Percentiles rank a stretch among this genome's conserved stretches.
These are phyloP conservation scores for Hydra vulgaris DNA, from an alignment of 30 jellyfish, hydroid and myxozoan species.

Conservation along the genomic window DNA sequence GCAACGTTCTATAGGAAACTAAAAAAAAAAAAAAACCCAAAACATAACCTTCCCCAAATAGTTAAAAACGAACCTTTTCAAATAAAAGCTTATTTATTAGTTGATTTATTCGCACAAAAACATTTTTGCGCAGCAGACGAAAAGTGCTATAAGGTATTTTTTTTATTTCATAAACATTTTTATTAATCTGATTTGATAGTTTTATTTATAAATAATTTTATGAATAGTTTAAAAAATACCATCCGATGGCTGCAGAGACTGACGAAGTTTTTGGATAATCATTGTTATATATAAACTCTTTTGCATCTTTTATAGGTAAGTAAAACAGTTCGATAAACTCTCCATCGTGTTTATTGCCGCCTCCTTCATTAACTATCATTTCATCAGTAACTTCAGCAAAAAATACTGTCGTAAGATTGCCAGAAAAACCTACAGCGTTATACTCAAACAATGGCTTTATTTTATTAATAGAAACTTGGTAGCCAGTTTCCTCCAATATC, in stretches of 20 bases:
- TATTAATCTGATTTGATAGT: too few species aligned
- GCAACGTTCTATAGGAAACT: too few species aligned
- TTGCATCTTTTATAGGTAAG: constrained; percentile 61
- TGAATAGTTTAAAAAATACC: constrained; percentile 62
- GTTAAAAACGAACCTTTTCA: too few species aligned
- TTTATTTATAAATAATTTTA: too few species aligned
- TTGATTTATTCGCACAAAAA: too few species aligned
- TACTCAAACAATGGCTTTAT: constrained; percentile 26
- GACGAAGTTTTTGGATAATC: constrained; percentile 54
- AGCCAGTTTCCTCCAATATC: constrained; percentile 87
- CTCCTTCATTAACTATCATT: constrained; percentile 71
- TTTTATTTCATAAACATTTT: too few species aligned
- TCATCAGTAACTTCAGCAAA: constrained; percentile 97
- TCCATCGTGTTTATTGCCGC: constrained; percentile 67
- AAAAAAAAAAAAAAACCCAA: too few species aligned
- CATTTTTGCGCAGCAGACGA: too few species aligned
- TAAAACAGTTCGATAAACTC: constrained; percentile 75
- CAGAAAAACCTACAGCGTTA: constrained; percentile 63
- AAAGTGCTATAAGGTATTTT: too few species aligned
- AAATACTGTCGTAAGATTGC: constrained; percentile 43
- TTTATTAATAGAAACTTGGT: constrained; percentile 39
- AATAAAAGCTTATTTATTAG: too few species aligned
- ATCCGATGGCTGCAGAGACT: constrained; percentile 74
- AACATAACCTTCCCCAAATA: too few species aligned
- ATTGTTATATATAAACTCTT: constrained; percentile 44